Base-by-base conservation (phyloP, 2,113 vertebrate species). In the Lathamus discolor region DNA sequence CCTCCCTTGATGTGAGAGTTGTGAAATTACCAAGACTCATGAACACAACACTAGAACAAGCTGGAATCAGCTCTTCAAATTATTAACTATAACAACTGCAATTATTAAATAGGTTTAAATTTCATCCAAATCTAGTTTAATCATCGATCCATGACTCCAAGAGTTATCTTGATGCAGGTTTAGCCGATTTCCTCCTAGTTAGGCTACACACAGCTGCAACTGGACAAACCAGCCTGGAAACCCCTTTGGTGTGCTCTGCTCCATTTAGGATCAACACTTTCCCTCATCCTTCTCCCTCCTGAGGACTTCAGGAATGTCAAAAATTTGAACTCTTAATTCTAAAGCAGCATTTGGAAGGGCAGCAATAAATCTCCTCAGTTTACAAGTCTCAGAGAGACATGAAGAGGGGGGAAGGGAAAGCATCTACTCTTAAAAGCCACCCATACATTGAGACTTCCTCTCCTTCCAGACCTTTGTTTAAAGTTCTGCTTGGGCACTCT, bases 241-340 rank as follows among this genome's bases (percentile, higher is more conserved):
- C 59, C 25, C 88, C 72, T 85, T 67, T 8, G 39, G 52, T 64
- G 66, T 43, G 37, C 82, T 86, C 95, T 55, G 86, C 73, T 84
- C 64, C 41, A 35, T 62, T 92, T 28, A 31, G 6, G 37, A 67
- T 31, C 88, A 55, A 86, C 86, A 55, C 78, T 57, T 92, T 57
- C 77, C 70, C 69, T 92, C 54, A 93, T 31, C 66, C 88, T 68
- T 88, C 54, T 88, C 78, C 94, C 96, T 88, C 95, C 91, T 70
- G 92, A 91, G 92, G 83, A 35, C 69, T 44, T 83, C 80, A 97
- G 92, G 97, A 96, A 97, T 97, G 87, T 77, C 72, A 97, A 84
- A 95, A 95, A 98, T 97, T 13, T 83, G 84, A 98, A 92, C 94
- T 95, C 92, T 92, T 87, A 89, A 95, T 95, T 84, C 54, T 74